Base-by-base conservation (phyloP, 2,113 vertebrate genomes). In the Ciconia stormi region DNA sequence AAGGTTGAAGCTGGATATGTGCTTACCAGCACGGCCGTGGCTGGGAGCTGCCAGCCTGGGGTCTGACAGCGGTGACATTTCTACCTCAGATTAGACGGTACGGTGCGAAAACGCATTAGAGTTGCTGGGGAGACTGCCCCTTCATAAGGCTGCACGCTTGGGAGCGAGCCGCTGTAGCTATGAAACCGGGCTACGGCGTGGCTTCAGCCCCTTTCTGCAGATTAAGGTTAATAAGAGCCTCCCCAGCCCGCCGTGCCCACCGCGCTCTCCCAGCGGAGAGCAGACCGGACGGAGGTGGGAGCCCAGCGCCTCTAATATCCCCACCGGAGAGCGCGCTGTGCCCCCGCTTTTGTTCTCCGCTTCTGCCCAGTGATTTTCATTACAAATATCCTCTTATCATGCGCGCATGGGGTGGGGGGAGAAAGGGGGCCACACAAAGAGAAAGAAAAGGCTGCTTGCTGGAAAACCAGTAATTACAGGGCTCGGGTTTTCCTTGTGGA, bases 61-160 rank as follows among this genome's bases (percentile, higher is more conserved):
- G 69, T 25, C 77, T 74, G 95, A 82, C 81, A 11, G 67, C 19
- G 27, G 79, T 79, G 96, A 95, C 91, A 88, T 97, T 96, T 93
- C 94, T 93, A 8, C 89, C 94, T 87, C 93, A 92, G 95, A 96
- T 98, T 93, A 97, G 94, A 90, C 15, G 69, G 89, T 20, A 56
- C 34, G 86, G 76, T 9, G 94, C 83, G 34, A 50, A 72, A 95
- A 78, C 44, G 12, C 90, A 93, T 96, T 81, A 67, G 76, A 95
- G 98, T 98, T 98, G 96, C 97, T 96, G 88, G 95, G 96, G 98
- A 92, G 97, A 98, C 95, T 77, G 80, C 11, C 10, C 89, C 94
- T 90, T 82, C 93, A 90, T 71, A 18, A 79, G 92, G 82, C 80
- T 78, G 87, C 93, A 74, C 44, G 90, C 93, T 55, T 97, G 96